Percentiles rank a stretch among this genome's conserved stretches.
Conservation (phyloP, 1,140 invertebrate species). For the Stratiolaelaps scimitus region DNA sequence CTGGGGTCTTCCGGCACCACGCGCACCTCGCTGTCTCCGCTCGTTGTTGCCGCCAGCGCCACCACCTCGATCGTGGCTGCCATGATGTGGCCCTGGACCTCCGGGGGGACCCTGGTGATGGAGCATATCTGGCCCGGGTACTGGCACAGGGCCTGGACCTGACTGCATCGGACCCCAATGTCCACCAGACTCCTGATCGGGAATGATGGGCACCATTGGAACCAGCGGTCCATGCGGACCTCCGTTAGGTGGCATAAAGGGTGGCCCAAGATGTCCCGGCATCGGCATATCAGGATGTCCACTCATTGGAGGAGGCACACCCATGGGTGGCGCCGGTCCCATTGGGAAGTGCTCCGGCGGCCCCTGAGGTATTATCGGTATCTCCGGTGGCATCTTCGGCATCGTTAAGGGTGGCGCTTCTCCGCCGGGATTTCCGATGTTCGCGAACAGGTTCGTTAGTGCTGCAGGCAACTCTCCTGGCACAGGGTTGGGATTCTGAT, state of each 20-base stretch:
- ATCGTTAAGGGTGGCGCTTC: background rate
- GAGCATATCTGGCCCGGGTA: background rate
- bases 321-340: slow-evolving; percentile 11
- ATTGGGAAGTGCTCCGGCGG: slow-evolving; percentile 12
- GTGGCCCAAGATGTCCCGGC: background rate
- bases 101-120: background rate
- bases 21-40: background rate
- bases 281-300: no score
- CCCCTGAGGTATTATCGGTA: slow-evolving; percentile 19
- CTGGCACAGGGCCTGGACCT: background rate
- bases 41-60: background rate
- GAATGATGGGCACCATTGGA: slow-evolving; percentile 1
- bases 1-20: background rate
- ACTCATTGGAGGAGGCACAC: background rate
- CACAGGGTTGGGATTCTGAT: background rate
- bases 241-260: background rate
- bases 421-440: background rate
- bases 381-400: slow-evolving; percentile 5
- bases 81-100: background rate
- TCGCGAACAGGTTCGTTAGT: slow-evolving; percentile 23
- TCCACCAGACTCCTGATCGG: slow-evolving; percentile 10
- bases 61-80: no score
- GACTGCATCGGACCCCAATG: slow-evolving; percentile 10
- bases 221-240: background rate
- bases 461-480: slow-evolving; percentile 18